phyloP scores from a whole-genome alignment of 2,888 invertebrate genomes.

The Standfussiana lucernea region DNA sequence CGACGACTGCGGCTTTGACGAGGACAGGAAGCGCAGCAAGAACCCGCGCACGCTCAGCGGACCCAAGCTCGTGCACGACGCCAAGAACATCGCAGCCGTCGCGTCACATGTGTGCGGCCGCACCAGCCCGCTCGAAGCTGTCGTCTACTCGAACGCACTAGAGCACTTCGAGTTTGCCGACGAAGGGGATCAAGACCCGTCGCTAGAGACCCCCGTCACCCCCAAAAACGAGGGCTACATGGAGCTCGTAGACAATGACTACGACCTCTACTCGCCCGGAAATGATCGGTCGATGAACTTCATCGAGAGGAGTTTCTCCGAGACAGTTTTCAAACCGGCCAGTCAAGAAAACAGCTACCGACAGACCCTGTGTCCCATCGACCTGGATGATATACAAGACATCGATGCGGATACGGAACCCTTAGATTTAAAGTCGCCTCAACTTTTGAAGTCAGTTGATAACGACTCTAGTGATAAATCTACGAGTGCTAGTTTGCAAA shows the following conservation, averaged over 20 bases:
- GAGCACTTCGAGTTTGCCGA: constrained; percentile 97
- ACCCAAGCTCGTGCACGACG: constrained; percentile 83
- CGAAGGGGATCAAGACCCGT: constrained; percentile 95
- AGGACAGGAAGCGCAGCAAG: constrained; percentile 79
- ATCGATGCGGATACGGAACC: constrained; percentile 63
- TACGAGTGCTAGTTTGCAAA: constrained; percentile 63
- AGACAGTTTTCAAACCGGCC: constrained; percentile 81
- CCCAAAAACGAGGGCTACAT: constrained; percentile 85
- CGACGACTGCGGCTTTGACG: constrained; percentile 92
- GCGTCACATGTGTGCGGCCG: constrained; percentile 87
- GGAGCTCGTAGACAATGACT: constrained; percentile 87
- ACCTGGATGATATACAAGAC: constrained; percentile 55
- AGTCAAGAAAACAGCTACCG: constrained; percentile 67
- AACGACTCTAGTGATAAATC: constrained; percentile 72
- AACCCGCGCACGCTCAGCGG: constrained; percentile 82
- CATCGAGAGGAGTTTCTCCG: constrained; percentile 88
- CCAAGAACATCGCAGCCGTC: constrained; percentile 83
- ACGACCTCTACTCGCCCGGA: constrained; percentile 81
- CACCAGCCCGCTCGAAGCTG: constrained; percentile 76
- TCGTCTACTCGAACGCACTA: constrained; percentile 90
- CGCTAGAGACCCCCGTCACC: constrained; percentile 89
- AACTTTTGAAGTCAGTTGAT: constrained; percentile 70
- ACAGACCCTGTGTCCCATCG: constrained; percentile 59
- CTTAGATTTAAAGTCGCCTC: constrained; percentile 69
- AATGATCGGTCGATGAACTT: constrained; percentile 90